These are phyloP conservation scores for Zootermopsis nevadensis DNA, from an alignment of 2,888 invertebrate genomes.

Conservation along the genomic window DNA sequence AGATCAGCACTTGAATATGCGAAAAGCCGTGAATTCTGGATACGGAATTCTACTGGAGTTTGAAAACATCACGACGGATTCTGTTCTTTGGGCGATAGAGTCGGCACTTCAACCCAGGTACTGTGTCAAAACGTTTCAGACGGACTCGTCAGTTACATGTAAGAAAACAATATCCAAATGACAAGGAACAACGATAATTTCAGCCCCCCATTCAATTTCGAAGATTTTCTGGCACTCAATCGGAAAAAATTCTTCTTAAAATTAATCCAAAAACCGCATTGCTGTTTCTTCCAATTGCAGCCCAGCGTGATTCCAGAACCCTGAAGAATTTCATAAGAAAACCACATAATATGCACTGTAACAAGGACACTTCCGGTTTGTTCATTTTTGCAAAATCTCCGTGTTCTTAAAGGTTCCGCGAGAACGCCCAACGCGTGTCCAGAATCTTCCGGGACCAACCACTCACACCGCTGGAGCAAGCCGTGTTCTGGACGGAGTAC, in stretches of 20 bases:
- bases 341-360: background rate
- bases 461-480: constrained; percentile 53
- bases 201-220: background rate
- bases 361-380: background rate
- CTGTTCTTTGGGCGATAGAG: constrained; percentile 58
- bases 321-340: too few species aligned
- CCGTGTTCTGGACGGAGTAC: constrained; percentile 56
- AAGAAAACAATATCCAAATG: too few species aligned
- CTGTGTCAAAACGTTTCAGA: background rate
- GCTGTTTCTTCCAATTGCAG: too few species aligned
- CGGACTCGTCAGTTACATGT: too few species aligned
- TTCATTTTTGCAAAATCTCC: background rate
- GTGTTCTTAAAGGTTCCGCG: background rate
- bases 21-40: constrained; percentile 60
- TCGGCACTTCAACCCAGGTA: constrained; percentile 58
- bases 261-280: background rate
- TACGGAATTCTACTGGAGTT: constrained; percentile 61
- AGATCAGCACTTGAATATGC: constrained; percentile 60
- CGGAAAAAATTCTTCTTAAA: too few species aligned
- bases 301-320: too few species aligned
- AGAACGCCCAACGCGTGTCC: background rate
- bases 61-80: constrained; percentile 58
- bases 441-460: constrained; percentile 54
- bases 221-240: background rate
- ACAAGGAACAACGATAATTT: background rate